Evolutionary conservation across 2,888 invertebrate genomes (phyloP).

Genomic region (Protophormia terraenovae): DNA sequence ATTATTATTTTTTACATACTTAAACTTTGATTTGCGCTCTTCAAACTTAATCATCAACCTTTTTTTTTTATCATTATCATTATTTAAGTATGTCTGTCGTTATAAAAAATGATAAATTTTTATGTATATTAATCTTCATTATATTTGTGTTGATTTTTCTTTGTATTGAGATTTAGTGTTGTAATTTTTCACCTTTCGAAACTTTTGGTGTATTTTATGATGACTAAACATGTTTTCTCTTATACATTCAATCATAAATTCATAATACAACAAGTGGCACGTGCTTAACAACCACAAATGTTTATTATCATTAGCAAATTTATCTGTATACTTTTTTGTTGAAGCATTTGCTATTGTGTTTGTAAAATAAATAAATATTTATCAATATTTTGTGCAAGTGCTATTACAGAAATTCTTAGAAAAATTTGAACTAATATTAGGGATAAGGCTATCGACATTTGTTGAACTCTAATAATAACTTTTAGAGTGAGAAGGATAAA

Average conservation of each 20-base stretch:
- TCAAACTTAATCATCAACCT: background rate
- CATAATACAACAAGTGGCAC: background rate
- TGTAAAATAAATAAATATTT: background rate
- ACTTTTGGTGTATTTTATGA: background rate
- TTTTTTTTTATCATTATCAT: too few relatives aligned
- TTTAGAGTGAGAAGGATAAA: background rate
- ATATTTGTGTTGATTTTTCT: background rate
- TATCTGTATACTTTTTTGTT: background rate
- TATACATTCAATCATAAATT: background rate
- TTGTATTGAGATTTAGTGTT: background rate
- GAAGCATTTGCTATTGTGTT: too few relatives aligned
- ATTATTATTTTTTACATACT: background rate
- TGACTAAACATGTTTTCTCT: constrained; percentile 1
- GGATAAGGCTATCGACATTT: background rate
- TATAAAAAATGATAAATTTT: background rate
- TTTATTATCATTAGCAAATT: background rate
- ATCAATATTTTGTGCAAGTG: background rate
- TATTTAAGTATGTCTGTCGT: background rate
- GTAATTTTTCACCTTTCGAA: background rate
- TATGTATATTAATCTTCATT: background rate
- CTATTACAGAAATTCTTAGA: background rate
- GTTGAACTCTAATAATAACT: background rate
- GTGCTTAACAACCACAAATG: constrained; percentile 11
- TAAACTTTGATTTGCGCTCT: background rate
- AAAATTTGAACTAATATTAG: background rate